phyloP scores from a whole-genome alignment of 2,113 vertebrate genomes.

The Psephotus haematonotus region DNA sequence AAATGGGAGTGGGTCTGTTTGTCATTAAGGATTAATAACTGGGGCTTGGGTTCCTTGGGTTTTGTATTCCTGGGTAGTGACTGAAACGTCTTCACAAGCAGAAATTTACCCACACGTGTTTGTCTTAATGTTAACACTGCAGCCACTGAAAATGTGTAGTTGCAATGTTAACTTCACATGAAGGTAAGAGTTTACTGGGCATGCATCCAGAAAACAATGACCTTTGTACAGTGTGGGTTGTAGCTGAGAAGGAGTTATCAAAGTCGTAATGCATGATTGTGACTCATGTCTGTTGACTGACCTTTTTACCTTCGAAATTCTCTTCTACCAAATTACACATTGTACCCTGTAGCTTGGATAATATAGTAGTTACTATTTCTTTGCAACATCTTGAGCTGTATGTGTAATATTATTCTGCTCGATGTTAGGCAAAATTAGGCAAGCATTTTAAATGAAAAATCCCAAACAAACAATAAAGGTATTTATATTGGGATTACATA shows the following conservation, averaged over 20 bases:
- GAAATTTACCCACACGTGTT: neutral
- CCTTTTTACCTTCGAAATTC: conserved; percentile 35
- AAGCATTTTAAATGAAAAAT: neutral
- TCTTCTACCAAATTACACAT: neutral
- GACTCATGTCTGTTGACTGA: neutral
- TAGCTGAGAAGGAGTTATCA: neutral
- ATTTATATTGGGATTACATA: neutral
- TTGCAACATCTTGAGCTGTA: neutral
- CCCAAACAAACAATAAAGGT: neutral
- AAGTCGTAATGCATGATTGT: neutral
- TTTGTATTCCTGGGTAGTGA: neutral
- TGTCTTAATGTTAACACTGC: neutral
- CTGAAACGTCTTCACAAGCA: neutral
- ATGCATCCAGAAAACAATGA: neutral
- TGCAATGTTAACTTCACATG: neutral
- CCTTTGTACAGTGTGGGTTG: neutral
- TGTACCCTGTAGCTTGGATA: neutral
- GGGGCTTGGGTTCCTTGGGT: neutral
- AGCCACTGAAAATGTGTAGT: neutral
- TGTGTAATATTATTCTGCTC: neutral
- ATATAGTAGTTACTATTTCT: neutral
- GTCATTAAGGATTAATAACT: neutral
- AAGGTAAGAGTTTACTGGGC: neutral
- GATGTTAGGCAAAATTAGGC: neutral
- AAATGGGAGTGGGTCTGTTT: neutral